Evolutionary conservation across 2,888 invertebrate species (phyloP), one percentile per base, ranked within the genome.

Genomic region (Epirrita christyi): DNA sequence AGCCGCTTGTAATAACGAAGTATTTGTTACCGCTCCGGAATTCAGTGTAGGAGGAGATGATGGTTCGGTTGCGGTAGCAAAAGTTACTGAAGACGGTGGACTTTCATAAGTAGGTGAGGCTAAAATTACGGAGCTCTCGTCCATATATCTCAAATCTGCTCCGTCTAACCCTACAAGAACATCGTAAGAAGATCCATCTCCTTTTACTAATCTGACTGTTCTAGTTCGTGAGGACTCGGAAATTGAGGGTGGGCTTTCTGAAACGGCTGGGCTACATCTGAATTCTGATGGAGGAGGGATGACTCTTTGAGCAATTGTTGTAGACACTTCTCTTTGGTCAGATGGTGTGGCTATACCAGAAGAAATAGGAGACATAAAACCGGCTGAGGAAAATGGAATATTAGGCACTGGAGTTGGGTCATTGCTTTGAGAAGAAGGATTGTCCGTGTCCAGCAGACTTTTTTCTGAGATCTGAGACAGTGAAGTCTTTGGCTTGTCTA

Each of bases 121-220:
- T 57, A 97, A 93, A 67, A 95, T 95, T 41, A 97, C 94, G 28
- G 97, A 97, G 82, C 97, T 97, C 80, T 98, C 97, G 80, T 98
- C 98, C 97, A 98, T 97, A 83, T 94, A 98, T 44, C 96, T 94
- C 51, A 98, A 88, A 84, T 98, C 97, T n/a, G 96, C 96, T 60
- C 96, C 96, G 78, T 97, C 97, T 85, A 97, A 92, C 47, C 95
- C 95, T 14, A 95, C 93, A 59, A 97, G 90, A 60, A 96, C 93
- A 79, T 97, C 97, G 74, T 95, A 97, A 36, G 95, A 95, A 47
- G 92, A 92, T 53, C 93, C 93, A 59, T 93, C 89, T 50, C 93
- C 93, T 75, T 93, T 93, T n/a, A 93, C 86, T 43, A 93, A 88
- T 66, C 83, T 83, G 53, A 94, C 85, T 64, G 93, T 93, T 74